Conservation (phyloP, 2,888 invertebrate species). For the Dioctria linearis region DNA sequence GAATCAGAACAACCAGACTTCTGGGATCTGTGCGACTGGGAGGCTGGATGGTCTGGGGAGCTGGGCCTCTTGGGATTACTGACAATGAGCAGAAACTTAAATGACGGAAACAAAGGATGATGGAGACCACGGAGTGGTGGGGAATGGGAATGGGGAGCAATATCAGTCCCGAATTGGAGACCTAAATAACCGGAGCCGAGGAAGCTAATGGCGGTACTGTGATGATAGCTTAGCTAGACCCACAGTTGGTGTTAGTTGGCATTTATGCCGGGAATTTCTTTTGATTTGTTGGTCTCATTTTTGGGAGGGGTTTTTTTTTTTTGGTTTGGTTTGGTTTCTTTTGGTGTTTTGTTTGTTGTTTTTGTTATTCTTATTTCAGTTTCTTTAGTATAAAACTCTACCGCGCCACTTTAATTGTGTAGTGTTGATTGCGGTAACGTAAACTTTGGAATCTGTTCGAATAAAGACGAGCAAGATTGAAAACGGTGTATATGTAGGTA, state of each 20-base stretch:
- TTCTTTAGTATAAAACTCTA: background rate
- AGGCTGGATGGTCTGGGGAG: background rate
- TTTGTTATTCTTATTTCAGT: background rate
- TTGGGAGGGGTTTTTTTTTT: background rate
- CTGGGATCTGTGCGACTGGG: constrained; percentile 26
- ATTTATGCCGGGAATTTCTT: constrained; percentile 46
- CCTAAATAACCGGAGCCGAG: constrained; percentile 47
- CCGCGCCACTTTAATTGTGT: constrained; percentile 27
- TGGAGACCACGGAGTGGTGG: background rate
- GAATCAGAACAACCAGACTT: constrained; percentile 34
- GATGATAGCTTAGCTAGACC: constrained; percentile 46
- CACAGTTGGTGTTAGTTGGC: constrained; percentile 44
- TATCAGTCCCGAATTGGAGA: constrained; percentile 43
- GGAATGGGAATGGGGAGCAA: background rate
- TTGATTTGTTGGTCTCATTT: constrained; percentile 49
- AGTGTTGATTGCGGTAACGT: constrained; percentile 47
- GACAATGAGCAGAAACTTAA: background rate
- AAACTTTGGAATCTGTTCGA: background rate
- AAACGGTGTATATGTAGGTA: constrained; percentile 15
- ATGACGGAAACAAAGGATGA: too few relatives aligned
- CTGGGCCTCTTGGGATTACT: background rate
- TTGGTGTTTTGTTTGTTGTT: background rate
- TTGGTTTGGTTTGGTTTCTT: too few relatives aligned
- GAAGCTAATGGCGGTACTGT: constrained; percentile 39
- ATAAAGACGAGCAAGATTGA: too few relatives aligned